Base-by-base conservation (phyloP, 1,140 invertebrate species). In the Temnothorax nylanderi region DNA sequence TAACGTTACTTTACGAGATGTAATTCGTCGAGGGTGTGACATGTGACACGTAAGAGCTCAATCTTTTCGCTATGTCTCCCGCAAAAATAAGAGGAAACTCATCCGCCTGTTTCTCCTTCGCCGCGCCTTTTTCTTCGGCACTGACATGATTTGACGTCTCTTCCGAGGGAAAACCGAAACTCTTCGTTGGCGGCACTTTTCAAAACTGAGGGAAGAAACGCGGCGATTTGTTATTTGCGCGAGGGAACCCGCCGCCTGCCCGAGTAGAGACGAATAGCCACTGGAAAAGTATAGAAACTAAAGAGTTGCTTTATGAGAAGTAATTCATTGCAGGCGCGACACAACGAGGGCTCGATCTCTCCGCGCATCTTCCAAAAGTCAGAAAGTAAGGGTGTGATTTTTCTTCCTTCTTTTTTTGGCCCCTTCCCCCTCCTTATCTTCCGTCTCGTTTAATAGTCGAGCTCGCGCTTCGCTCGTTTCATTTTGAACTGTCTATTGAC, bases 291-390 rank as follows among this genome's bases (percentile, higher is more conserved):
- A 37, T 49, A 37, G 65, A 26, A 44, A 76, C 69, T 84, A 26
- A 85, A 76, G 64, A 64, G 60, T 84, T 75, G 78, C 74, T 90
- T 75, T 85, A 78, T 89, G 87, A 89, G 86, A 91, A 77, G 74
- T 84, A 89, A 89, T 91, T 85, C 65, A 76, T 89, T 74, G 86
- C 90, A 89, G 84, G 37, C 84, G 64, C 84, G 77, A 89, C 89
- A 80, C 84, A 87, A 88, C 82, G 77, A 89, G 60, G 60, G 26
- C 85, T 89, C 49, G 60, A 84, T 78, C 89, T 76, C 64, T 44
- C 26, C 54, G 51, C 56, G 51, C 37, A 51, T 13, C 65, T 64
- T 75, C 78, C 56, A 60, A 90, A 87, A 84, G 51, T 49, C 49
- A 51, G 51, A 54, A 62, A 49, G 54, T 16, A 18, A 44, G 21